These are phyloP conservation scores for Thalpophila matura DNA, from an alignment of 2,888 invertebrate genomes.

Conservation along the genomic window DNA sequence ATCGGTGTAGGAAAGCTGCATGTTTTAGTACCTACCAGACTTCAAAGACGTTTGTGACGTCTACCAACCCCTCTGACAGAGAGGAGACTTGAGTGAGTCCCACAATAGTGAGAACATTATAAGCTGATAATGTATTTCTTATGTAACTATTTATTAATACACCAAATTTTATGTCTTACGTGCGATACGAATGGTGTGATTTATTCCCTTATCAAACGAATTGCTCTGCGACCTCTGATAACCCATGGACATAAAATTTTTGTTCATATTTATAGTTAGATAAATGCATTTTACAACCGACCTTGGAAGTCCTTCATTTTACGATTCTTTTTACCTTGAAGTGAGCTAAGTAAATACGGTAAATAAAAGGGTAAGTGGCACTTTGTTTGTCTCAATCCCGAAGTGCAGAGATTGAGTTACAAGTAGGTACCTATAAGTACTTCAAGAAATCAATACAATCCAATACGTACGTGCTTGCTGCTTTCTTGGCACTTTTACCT, in stretches of 20 bases:
- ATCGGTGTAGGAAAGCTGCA: too few species aligned
- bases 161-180: conserved; percentile 30
- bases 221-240: conserved; percentile 49
- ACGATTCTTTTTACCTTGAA: not conserved
- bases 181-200: too few species aligned
- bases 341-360: conserved; percentile 10
- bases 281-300: conserved; percentile 34
- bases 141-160: conserved; percentile 25
- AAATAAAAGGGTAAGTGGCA: conserved; percentile 5
- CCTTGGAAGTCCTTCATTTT: conserved; percentile 33
- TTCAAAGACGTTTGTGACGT: too few species aligned
- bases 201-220: conserved; percentile 29
- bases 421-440: too few species aligned
- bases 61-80: too few species aligned
- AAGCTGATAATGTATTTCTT: too few species aligned
- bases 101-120: too few species aligned
- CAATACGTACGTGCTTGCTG: not conserved
- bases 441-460: conserved; percentile 19
- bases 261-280: conserved; percentile 46
- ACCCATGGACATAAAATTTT: conserved; percentile 37
- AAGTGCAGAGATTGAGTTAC: conserved; percentile 38
- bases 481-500: not conserved
- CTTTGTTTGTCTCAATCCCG: not conserved
- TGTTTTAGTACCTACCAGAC: too few species aligned
- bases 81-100: too few species aligned